Evolutionary conservation across 2,888 invertebrate species (phyloP).

Genomic region (Metalampra italica): DNA sequence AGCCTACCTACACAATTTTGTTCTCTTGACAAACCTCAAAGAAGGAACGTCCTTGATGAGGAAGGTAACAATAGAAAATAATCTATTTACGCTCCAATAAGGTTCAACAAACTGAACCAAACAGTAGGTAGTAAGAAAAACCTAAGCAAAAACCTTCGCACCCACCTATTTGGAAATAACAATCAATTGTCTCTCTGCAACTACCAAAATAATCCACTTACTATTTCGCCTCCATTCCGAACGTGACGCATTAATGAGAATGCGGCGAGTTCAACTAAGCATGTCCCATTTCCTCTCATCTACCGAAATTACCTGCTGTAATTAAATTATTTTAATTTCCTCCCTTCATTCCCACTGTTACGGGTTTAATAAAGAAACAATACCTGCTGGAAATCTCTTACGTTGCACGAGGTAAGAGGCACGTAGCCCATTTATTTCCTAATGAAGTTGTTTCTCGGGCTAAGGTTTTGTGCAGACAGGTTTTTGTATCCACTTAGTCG

Average conservation of each 20-base stretch:
- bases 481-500: background rate
- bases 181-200: no score
- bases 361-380: slow-evolving; percentile 1
- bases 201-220: no score
- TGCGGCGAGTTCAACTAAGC: background rate
- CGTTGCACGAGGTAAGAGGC: slow-evolving; percentile 6
- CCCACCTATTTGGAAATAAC: no score
- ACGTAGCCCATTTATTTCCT: slow-evolving; percentile 38
- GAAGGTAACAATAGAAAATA: no score
- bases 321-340: background rate
- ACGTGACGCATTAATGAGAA: background rate
- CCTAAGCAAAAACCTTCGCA: no score
- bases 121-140: no score
- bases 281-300: background rate
- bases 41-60: no score
- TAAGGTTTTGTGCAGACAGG: background rate
- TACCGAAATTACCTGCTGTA: background rate
- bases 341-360: background rate
- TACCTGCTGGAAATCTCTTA: slow-evolving; percentile 8
- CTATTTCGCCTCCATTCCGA: no score
- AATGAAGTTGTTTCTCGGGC: slow-evolving; percentile 30
- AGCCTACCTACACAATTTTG: no score
- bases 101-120: no score
- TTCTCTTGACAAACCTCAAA: no score
- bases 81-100: no score